phyloP scores from a whole-genome alignment of 2,888 invertebrate species.

The Volucella zonaria region DNA sequence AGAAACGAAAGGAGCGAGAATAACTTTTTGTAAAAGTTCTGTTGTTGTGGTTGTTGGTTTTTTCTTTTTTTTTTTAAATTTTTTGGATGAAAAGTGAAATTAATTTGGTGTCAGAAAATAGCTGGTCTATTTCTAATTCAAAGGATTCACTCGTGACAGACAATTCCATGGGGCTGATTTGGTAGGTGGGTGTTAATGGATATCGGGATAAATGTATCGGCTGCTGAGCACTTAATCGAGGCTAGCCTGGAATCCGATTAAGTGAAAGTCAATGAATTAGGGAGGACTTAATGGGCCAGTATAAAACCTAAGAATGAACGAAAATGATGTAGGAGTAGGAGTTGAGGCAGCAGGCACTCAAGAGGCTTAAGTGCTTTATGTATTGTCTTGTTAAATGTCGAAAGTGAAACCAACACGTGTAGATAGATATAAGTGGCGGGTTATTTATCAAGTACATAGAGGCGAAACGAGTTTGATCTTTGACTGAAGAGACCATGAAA shows the following conservation, averaged over 20 bases:
- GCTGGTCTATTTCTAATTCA: slow-evolving; percentile 12
- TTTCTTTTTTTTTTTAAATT: neutral
- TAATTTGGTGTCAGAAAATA: slow-evolving; percentile 16
- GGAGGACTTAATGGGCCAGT: slow-evolving; percentile 17
- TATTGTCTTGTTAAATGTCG: slow-evolving; percentile 2
- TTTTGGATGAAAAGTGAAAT: slow-evolving; percentile 2
- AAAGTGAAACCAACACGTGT: slow-evolving; percentile 1
- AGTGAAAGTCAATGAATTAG: slow-evolving; percentile 32
- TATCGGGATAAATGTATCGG: slow-evolving; percentile 5
- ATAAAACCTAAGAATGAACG: slow-evolving; percentile 20
- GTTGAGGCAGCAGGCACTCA: neutral
- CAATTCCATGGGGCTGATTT: neutral
- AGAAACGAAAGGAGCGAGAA: slow-evolving; percentile 31
- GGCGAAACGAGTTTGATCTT: neutral
- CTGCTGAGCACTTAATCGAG: slow-evolving; percentile 14
- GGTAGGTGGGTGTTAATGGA: neutral
- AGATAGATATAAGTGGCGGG: slow-evolving; percentile 2
- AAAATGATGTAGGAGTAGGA: neutral
- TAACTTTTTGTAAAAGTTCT: slow-evolving; percentile 35
- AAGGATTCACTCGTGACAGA: neutral
- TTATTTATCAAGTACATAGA: neutral
- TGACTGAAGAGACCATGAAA: no score
- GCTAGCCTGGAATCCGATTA: slow-evolving; percentile 39
- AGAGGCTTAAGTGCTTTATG: neutral
- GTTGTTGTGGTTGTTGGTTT: neutral